A percentile compares a stretch with the other conserved stretches of the same genome.
Evolutionary conservation across 37 sponge, comb jelly and placozoan genomes (phyloP).

Genomic region (Theonella swinhoei): DNA sequence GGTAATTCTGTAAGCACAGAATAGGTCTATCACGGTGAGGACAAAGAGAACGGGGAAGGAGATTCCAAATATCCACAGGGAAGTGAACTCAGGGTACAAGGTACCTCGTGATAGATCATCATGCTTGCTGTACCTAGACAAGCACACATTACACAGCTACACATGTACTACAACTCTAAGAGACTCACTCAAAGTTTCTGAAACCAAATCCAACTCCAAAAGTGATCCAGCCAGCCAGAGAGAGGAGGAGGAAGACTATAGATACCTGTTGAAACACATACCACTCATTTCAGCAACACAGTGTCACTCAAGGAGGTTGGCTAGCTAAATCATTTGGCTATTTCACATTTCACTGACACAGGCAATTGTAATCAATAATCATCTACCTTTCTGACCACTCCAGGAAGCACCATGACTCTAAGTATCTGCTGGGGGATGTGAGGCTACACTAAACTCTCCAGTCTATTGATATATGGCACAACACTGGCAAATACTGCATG

Average conservation of each 20-base stretch:
- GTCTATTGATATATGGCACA: no score
- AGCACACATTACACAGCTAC: no score
- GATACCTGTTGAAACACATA: conserved; percentile 28
- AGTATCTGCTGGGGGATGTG: background rate
- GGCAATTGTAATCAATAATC: background rate
- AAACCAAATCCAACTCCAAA: conserved; percentile 60
- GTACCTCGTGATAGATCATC: background rate
- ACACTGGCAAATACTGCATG: no score
- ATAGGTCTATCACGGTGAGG: conserved; percentile 13
- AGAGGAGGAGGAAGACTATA: conserved; percentile 32
- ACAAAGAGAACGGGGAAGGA: conserved; percentile 2
- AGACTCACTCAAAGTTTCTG: conserved; percentile 39
- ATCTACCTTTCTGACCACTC: conserved; percentile 30
- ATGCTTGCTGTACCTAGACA: conserved; percentile 9
- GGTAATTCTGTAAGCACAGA: conserved; percentile 9
- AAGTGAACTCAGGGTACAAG: conserved; percentile 19
- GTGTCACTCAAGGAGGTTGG: background rate
- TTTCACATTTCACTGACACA: background rate
- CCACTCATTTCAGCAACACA: background rate
- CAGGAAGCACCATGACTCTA: conserved; percentile 15
- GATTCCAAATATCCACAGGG: conserved; percentile 30
- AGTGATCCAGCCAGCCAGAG: conserved; percentile 37
- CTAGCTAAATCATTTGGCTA: background rate
- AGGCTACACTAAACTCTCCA: no score
- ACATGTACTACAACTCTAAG: no score